A percentile compares a stretch with the other conserved stretches of the same genome.
phyloP scores from a whole-genome alignment of 2,797 vertebrate genomes.

The Gila robusta region DNA sequence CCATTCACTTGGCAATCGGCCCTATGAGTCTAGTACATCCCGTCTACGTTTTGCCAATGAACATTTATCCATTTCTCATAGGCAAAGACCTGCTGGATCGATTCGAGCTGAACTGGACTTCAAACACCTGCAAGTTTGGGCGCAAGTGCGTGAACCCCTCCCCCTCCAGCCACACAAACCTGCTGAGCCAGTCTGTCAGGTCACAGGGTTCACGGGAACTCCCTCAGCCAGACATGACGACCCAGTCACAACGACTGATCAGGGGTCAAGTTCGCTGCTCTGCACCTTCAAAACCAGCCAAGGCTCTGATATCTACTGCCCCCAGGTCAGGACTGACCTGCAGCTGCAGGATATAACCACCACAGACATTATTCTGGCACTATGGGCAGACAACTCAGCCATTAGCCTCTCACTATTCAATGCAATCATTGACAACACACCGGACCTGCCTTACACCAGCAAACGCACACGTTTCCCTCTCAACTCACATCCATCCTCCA shows the following conservation, averaged over 20 bases:
- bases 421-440: no score
- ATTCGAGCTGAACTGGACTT: background rate
- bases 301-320: no score
- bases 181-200: background rate
- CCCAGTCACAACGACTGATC: background rate
- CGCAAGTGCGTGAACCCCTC: conserved; percentile 5
- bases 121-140: conserved; percentile 1
- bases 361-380: no score
- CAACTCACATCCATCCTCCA: no score
- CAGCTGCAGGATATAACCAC: no score
- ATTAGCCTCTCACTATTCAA: no score
- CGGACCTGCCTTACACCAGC: no score
- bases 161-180: background rate
- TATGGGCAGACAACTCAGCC: no score
- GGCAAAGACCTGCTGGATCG: conserved; percentile 8
- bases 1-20: background rate
- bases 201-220: background rate
- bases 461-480: no score
- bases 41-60: background rate
- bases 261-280: background rate
- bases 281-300: background rate
- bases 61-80: background rate
- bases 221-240: no score
- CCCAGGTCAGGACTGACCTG: no score
- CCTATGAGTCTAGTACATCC: background rate